phyloP scores from a whole-genome alignment of 1,140 invertebrate genomes.

The Pantala flavescens region DNA sequence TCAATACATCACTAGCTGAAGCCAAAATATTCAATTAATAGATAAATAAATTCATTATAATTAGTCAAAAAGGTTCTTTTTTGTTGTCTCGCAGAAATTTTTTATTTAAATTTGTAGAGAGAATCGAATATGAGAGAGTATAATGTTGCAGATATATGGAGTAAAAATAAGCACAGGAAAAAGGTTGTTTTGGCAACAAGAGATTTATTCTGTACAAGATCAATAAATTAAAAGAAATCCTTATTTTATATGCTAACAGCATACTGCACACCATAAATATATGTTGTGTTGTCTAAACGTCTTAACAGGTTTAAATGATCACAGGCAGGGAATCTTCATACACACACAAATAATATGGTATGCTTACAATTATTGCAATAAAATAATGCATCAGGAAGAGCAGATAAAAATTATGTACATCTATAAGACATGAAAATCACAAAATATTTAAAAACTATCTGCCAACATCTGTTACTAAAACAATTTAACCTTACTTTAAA shows the following conservation, averaged over 20 bases:
- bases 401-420: no score
- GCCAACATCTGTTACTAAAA: no score
- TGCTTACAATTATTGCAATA: not conserved
- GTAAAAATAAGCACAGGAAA: not conserved
- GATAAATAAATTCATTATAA: no score
- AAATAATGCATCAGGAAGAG: not conserved
- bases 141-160: not conserved
- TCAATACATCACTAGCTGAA: no score
- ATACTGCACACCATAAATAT: slow-evolving; percentile 3
- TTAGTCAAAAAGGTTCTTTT: no score
- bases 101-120: no score
- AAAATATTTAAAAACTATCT: no score
- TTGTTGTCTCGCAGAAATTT: no score
- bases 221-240: not conserved
- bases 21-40: no score
- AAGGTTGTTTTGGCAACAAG: not conserved
- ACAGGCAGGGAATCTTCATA: not conserved
- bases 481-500: not conserved
- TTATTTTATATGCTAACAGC: not conserved
- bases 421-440: no score
- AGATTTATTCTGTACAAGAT: slow-evolving; percentile 7
- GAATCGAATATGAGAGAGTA: no score
- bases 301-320: not conserved
- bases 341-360: not conserved
- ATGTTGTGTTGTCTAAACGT: not conserved